Percentiles rank a stretch among this genome's conserved stretches.
phyloP scores from a whole-genome alignment of 2,888 invertebrate genomes.

The Mythimna impura region DNA sequence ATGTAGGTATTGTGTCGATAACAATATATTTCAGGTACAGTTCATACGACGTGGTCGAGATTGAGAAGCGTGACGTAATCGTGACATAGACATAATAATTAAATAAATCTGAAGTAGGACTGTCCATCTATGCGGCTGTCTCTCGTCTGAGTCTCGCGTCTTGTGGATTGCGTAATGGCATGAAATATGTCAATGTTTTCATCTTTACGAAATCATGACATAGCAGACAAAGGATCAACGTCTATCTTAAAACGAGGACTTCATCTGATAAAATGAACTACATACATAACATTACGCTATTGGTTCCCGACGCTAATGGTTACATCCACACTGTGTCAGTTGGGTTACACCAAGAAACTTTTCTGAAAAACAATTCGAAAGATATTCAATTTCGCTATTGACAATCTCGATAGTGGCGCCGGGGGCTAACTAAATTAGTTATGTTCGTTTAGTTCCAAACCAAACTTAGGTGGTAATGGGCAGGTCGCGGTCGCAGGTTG shows the following conservation, averaged over 20 bases:
- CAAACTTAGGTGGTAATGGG: too few relatives aligned
- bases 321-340: too few relatives aligned
- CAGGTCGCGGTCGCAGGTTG: too few relatives aligned
- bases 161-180: neutral
- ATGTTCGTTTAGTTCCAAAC: too few relatives aligned
- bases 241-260: neutral
- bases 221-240: neutral
- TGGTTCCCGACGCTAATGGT: too few relatives aligned
- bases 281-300: too few relatives aligned
- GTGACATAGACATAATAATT: conserved; percentile 14
- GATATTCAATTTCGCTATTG: too few relatives aligned
- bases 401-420: too few relatives aligned
- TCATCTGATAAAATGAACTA: neutral
- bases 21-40: neutral
- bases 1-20: neutral
- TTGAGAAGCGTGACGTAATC: conserved; percentile 22
- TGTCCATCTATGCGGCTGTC: neutral
- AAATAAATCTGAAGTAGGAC: conserved; percentile 29
- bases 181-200: conserved; percentile 7
- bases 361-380: too few relatives aligned
- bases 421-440: too few relatives aligned
- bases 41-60: neutral
- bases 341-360: too few relatives aligned
- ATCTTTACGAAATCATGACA: neutral
- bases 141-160: neutral